A percentile compares a stretch with the other conserved stretches of the same genome.
phyloP scores from a whole-genome alignment of 2,113 vertebrate species.

The Heptranchias perlo region DNA sequence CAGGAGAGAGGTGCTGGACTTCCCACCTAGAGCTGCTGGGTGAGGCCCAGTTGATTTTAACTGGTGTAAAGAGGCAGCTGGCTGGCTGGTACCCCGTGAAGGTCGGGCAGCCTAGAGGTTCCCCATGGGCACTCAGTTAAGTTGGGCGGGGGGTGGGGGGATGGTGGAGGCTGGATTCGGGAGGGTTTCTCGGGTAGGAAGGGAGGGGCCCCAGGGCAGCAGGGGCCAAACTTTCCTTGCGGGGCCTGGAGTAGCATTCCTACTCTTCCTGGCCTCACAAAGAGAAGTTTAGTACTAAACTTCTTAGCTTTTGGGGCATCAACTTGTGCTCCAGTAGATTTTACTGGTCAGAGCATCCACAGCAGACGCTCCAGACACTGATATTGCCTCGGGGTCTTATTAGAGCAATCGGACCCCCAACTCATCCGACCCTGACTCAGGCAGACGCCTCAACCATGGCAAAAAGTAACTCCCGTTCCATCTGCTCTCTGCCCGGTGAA shows the following conservation, averaged over 20 bases:
- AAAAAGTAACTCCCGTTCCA: background rate
- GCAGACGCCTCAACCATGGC: background rate
- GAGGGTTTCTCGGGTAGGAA: too few species aligned
- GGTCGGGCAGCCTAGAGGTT: too few species aligned
- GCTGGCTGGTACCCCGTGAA: too few species aligned
- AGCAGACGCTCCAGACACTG: background rate
- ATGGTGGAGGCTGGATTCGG: too few species aligned
- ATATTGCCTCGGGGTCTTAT: background rate
- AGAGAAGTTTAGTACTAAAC: too few species aligned
- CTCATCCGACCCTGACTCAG: background rate
- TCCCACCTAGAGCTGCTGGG: too few species aligned
- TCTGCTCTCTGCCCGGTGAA: background rate
- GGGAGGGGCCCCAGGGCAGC: too few species aligned
- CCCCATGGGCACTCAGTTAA: too few species aligned
- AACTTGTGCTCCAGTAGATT: background rate
- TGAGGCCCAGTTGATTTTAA: too few species aligned
- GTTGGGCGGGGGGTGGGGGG: too few species aligned
- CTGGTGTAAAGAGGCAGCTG: too few species aligned
- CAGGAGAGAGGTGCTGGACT: too few species aligned
- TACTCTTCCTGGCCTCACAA: background rate
- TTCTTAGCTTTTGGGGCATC: background rate
- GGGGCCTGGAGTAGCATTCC: background rate
- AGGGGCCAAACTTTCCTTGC: background rate
- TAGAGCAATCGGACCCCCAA: background rate
- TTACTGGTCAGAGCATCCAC: background rate